Percentiles rank a stretch among this genome's conserved stretches.
Evolutionary conservation across 2,797 vertebrate genomes (phyloP).

Genomic region (Hoplostethus atlanticus): DNA sequence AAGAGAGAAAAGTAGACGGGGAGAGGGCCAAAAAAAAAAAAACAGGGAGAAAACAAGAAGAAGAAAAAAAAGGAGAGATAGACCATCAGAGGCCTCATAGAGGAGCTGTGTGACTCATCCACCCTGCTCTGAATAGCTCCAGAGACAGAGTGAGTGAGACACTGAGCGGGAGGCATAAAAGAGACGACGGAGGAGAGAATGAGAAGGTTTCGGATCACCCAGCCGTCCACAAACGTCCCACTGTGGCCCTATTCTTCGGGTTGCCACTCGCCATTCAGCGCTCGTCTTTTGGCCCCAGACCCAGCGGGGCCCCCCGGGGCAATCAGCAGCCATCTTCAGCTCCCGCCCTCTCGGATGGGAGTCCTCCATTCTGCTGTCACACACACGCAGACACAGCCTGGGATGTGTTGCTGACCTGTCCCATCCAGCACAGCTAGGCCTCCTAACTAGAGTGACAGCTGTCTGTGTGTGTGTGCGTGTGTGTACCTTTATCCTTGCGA

Average conservation of each 20-base stretch:
- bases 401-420: constrained; percentile 49
- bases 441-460: neutral
- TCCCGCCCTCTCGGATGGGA: constrained; percentile 29
- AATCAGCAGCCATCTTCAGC: constrained; percentile 61
- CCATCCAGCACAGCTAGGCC: neutral
- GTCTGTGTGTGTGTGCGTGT: neutral
- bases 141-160: constrained; percentile 34
- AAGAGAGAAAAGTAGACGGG: constrained; percentile 35
- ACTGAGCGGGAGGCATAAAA: constrained; percentile 41
- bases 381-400: constrained; percentile 36
- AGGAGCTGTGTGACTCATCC: constrained; percentile 66
- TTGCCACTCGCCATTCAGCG: constrained; percentile 60
- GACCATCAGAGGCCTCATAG: constrained; percentile 41
- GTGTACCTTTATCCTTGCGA: too few species aligned
- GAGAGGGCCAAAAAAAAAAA: constrained; percentile 22
- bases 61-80: constrained; percentile 33
- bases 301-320: constrained; percentile 38
- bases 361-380: constrained; percentile 37
- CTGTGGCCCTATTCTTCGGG: constrained; percentile 66
- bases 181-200: constrained; percentile 42
- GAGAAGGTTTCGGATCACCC: constrained; percentile 51
- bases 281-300: constrained; percentile 56
- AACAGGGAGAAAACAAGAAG: constrained; percentile 25
- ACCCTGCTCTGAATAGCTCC: constrained; percentile 64
- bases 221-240: constrained; percentile 61